Conservation (phyloP, 2,888 invertebrate species). For the Stenichneumon culpator region DNA sequence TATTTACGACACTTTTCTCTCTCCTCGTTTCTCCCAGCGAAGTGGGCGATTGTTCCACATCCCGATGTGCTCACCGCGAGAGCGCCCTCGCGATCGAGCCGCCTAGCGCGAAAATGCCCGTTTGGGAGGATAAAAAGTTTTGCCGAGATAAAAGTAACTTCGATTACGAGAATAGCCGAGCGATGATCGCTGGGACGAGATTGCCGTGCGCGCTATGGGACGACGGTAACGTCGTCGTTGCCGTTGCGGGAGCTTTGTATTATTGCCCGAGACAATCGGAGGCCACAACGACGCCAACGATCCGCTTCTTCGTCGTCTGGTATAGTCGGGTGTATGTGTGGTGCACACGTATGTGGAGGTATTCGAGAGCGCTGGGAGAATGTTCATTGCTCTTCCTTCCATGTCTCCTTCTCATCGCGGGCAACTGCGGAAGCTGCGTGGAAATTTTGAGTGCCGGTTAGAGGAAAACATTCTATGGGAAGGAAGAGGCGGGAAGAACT, state of each 20-base stretch:
- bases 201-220: conserved; percentile 24
- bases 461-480: conserved; percentile 2
- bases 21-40: neutral
- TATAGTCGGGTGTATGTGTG: conserved; percentile 12
- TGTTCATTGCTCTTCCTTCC: conserved; percentile 35
- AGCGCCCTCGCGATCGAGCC: neutral
- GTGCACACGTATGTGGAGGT: neutral
- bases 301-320: conserved; percentile 13
- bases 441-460: neutral
- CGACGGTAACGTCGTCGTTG: conserved; percentile 47
- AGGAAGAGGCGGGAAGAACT: neutral
- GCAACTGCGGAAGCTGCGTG: neutral
- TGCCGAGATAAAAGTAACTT: conserved; percentile 56
- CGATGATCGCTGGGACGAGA: conserved; percentile 55
- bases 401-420: neutral
- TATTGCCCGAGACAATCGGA: conserved; percentile 52
- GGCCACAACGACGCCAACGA: conserved; percentile 43
- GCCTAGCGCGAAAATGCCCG: conserved; percentile 44
- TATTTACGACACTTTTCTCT: neutral
- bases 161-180: conserved; percentile 57
- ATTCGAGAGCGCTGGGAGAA: conserved; percentile 39
- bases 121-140: conserved; percentile 45
- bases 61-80: neutral
- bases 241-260: conserved; percentile 43
- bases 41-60: too few species aligned